A percentile compares a stretch with the other conserved stretches of the same genome.
These are phyloP conservation scores for Heloderma charlesbogerti DNA, from an alignment of 2,113 vertebrate species.

Conservation along the genomic window DNA sequence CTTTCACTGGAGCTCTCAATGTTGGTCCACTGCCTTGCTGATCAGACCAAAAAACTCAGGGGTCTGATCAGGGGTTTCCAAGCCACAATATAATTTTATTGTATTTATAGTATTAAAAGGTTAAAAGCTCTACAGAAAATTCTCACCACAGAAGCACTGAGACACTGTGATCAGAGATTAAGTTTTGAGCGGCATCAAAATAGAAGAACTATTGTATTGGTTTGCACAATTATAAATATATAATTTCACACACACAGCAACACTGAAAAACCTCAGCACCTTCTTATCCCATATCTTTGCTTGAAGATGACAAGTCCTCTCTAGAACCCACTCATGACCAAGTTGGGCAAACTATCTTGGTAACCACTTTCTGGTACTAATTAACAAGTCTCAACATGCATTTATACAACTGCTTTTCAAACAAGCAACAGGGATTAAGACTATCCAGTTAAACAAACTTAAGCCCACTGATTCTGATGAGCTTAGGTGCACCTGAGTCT, in stretches of 20 bases:
- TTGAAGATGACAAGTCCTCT: neutral
- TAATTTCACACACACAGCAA: neutral
- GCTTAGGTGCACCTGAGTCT: neutral
- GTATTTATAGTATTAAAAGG: neutral
- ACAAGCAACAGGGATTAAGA: neutral
- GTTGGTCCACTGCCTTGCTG: too few species aligned
- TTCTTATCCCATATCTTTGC: neutral
- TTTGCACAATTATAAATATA: neutral
- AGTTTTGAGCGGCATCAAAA: neutral
- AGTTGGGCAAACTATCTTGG: neutral
- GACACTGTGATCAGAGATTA: neutral
- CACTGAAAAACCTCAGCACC: too few species aligned
- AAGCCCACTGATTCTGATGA: too few species aligned
- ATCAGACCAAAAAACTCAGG: too few species aligned
- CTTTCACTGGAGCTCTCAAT: neutral
- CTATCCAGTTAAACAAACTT: neutral
- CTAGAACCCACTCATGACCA: neutral
- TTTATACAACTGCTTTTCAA: neutral
- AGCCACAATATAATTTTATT: neutral
- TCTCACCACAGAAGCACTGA: neutral
- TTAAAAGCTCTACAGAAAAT: neutral
- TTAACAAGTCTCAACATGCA: neutral
- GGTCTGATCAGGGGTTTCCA: neutral
- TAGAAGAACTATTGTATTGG: neutral
- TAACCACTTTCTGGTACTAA: neutral